Evolutionary conservation across 1,140 invertebrate species (phyloP).

Genomic region (Brachionus paranguensis): DNA sequence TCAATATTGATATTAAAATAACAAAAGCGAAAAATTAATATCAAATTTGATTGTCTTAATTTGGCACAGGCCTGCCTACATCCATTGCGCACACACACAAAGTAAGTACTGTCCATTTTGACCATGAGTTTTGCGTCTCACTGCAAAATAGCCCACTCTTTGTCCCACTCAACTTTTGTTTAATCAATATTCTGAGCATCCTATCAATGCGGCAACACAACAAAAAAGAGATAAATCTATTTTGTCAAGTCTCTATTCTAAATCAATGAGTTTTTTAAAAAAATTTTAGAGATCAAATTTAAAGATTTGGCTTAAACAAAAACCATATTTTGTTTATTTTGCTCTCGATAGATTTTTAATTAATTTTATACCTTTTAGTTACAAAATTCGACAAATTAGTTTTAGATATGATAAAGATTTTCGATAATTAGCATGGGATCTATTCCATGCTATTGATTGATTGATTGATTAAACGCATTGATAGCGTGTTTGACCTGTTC

Average conservation of each 20-base stretch:
- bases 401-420: background rate
- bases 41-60: background rate
- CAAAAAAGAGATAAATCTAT: background rate
- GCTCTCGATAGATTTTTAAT: background rate
- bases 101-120: background rate
- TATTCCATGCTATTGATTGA: background rate
- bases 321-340: background rate
- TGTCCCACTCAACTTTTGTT: background rate
- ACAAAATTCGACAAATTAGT: background rate
- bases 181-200: background rate
- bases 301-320: background rate
- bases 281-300: background rate
- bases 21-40: background rate
- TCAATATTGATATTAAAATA: background rate
- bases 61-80: background rate
- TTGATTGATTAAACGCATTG: background rate
- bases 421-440: background rate
- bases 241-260: background rate
- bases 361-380: background rate
- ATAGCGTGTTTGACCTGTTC: background rate
- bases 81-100: background rate
- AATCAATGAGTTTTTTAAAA: background rate
- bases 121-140: background rate
- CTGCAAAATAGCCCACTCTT: background rate
- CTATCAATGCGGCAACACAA: background rate